Evolutionary conservation across 2,113 vertebrate genomes (phyloP).

Genomic region (Puma concolor): DNA sequence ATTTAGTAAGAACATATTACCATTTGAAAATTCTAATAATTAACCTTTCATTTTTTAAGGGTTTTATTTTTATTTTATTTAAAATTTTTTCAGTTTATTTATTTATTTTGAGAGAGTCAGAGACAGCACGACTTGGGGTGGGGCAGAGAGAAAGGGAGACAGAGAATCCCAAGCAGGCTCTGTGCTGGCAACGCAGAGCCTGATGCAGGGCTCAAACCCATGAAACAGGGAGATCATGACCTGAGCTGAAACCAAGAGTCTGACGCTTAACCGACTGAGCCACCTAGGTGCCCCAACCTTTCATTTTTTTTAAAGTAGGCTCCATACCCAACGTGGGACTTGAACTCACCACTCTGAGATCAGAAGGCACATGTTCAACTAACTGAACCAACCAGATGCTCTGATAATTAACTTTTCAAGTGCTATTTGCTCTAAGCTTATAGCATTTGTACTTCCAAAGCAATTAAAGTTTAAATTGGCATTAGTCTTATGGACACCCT

Average conservation of each 20-base stretch:
- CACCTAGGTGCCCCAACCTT: not conserved
- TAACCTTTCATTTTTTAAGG: not conserved
- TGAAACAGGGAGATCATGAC: not conserved
- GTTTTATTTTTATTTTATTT: not conserved
- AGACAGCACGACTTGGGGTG: too few species aligned
- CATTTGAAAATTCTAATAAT: not conserved
- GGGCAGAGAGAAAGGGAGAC: too few species aligned
- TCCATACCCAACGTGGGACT: not conserved
- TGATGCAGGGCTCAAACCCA: not conserved
- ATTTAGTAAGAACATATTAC: not conserved
- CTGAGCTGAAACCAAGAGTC: not conserved
- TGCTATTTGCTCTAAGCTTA: not conserved
- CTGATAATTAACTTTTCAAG: not conserved
- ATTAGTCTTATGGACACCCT: not conserved
- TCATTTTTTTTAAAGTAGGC: not conserved
- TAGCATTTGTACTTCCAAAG: not conserved
- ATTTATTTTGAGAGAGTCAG: too few species aligned
- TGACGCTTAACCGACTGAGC: not conserved
- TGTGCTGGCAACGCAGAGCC: not conserved
- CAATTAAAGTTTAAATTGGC: not conserved
- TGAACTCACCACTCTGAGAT: not conserved
- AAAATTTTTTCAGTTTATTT: too few species aligned
- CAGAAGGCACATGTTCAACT: not conserved
- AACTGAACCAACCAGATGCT: not conserved
- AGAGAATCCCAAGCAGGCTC: not conserved